Evolutionary conservation across 2,113 vertebrate species (phyloP), one percentile per base, ranked within the genome.

Genomic region (Nesoenas mayeri): DNA sequence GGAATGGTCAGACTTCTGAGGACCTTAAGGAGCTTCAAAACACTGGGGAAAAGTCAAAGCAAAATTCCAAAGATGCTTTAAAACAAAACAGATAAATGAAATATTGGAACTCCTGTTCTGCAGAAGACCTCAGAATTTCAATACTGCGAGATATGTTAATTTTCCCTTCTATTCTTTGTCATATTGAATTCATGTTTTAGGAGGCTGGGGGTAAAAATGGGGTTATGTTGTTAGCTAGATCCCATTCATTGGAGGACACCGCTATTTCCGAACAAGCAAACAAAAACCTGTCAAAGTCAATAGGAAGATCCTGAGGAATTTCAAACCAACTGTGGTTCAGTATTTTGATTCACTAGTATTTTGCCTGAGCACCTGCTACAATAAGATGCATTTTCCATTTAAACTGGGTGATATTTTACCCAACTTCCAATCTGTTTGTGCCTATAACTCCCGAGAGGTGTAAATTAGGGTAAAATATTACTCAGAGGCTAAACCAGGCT

Each of bases 381-480:
- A 6, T 3, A 38, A 88, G 24, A 69, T 54, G 20, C 60, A 80
- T 88, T 71, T 80, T 73, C 42, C 21, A 42, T 78, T 80, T 51
- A 26, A 90, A 70, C 44, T 17, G 44, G 53, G 28, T 0, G 0
- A 73, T 83, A 90, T 53, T 89, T 88, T 67, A 88, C 50, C 48
- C 50, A 60, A 0, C 32, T 72, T 87, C 58, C 66, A 65, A 61
- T 10, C 70, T 48, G 48, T 36, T 85, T 79, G 69, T 71, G 65
- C 32, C 53, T 42, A 2, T 56, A 67, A 66, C 13, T 71, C 56
- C 42, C 79, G 79, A 42, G 67, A 95, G 95, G 71, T 96, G 71
- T 19, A 88, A 85, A 83, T 83, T 66, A 92, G 80, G 32, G 82
- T 86, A 70, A 93, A 95, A 83, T 62, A 85, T 88, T 28, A 77